These are phyloP conservation scores for Riparia riparia DNA, from an alignment of 2,113 vertebrate genomes.

Conservation along the genomic window DNA sequence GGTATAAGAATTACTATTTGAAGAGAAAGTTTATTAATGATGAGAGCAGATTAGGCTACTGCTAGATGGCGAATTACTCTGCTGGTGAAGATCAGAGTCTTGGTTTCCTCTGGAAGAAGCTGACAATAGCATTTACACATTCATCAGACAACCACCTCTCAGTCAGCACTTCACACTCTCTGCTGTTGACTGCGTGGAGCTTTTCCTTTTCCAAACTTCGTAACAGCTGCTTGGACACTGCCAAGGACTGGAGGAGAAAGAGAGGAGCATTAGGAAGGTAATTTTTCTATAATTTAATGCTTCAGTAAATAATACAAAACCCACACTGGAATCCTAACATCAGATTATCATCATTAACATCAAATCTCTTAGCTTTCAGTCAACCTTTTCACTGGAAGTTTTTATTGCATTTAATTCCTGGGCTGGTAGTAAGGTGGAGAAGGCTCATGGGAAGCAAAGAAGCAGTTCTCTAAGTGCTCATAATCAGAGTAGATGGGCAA, in stretches of 20 bases:
- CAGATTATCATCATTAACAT: not conserved
- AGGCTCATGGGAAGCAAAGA: not conserved
- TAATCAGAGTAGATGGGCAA: not conserved
- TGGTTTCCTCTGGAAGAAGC: constrained; percentile 85
- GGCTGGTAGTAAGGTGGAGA: not conserved
- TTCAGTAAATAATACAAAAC: not conserved
- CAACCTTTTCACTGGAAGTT: not conserved
- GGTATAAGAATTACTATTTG: not conserved
- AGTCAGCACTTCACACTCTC: constrained; percentile 80
- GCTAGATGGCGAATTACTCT: not conserved
- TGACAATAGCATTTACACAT: constrained; percentile 80
- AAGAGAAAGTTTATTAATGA: not conserved
- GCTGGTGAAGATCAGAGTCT: constrained; percentile 72
- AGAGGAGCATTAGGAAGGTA: not conserved
- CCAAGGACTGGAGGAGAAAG: constrained; percentile 77
- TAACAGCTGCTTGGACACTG: constrained; percentile 87
- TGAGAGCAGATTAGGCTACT: not conserved
- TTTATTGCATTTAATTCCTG: not conserved
- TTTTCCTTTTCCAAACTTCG: constrained; percentile 82
- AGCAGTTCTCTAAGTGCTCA: not conserved
- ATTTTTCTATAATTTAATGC: not conserved
- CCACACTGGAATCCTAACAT: not conserved
- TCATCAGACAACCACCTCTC: constrained; percentile 88
- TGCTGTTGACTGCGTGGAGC: constrained; percentile 80
- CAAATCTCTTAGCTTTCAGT: not conserved